These are phyloP conservation scores for Ifrita kowaldi DNA, from an alignment of 2,113 vertebrate genomes.

Conservation along the genomic window DNA sequence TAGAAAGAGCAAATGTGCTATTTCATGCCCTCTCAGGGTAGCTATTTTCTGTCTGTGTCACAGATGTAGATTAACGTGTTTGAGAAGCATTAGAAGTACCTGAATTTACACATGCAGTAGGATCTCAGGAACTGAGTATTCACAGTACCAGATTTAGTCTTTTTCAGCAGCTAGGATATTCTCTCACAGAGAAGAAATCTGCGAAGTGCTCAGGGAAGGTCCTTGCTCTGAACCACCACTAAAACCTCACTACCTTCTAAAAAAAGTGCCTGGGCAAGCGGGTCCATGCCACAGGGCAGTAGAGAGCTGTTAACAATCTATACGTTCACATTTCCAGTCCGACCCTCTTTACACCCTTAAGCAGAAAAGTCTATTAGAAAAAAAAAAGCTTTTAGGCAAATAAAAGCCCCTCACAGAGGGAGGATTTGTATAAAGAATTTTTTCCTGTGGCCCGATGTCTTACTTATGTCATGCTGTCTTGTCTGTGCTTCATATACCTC, in stretches of 20 bases:
- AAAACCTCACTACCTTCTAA: not conserved
- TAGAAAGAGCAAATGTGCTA: not conserved
- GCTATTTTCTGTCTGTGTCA: not conserved
- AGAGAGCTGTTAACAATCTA: not conserved
- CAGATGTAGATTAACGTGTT: not conserved
- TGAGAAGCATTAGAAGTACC: not conserved
- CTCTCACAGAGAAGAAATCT: not conserved
- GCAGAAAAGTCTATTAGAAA: not conserved
- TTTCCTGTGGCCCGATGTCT: not conserved
- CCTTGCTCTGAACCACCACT: not conserved
- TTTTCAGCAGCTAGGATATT: not conserved
- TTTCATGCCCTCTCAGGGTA: not conserved
- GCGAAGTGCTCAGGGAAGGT: not conserved
- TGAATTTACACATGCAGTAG: not conserved
- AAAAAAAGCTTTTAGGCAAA: not conserved
- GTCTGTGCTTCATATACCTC: not conserved
- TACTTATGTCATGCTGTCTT: not conserved
- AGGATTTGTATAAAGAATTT: not conserved
- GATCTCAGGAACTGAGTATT: not conserved
- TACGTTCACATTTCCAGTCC: not conserved
- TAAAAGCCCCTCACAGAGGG: not conserved
- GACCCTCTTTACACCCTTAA: not conserved
- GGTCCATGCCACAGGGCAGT: rapidly evolving
- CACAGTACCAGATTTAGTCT: not conserved
- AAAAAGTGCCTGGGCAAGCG: not conserved